A percentile compares a stretch with the other conserved stretches of the same genome.
Conservation (phyloP, 2,113 vertebrate genomes). For the Xenus cinereus region DNA sequence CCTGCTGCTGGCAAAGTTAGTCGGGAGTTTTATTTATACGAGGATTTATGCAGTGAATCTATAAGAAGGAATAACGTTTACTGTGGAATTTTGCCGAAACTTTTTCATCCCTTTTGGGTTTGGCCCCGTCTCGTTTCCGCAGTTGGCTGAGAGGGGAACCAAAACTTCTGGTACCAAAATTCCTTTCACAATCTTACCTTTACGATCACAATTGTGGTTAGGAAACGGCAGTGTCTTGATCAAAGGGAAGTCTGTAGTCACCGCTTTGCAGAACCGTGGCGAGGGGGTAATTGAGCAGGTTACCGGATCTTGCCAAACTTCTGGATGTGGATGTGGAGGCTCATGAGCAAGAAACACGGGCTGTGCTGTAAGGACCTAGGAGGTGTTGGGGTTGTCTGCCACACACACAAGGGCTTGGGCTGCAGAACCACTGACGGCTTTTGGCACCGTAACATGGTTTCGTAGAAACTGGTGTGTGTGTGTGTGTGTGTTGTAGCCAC, state of each 20-base stretch:
- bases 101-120: not conserved
- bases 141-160: not conserved
- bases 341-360: not conserved
- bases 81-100: not conserved
- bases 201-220: not conserved
- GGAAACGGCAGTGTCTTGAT: not conserved
- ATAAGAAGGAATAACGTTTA: not conserved
- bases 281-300: not conserved
- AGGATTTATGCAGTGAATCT: not conserved
- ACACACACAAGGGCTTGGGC: not conserved
- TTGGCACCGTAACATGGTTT: not conserved
- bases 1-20: not conserved
- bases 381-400: not conserved
- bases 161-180: not conserved
- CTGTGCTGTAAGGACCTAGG: not conserved
- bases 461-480: not conserved
- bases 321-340: not conserved
- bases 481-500: not conserved
- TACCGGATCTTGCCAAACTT: not conserved
- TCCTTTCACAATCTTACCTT: not conserved
- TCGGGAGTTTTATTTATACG: not conserved
- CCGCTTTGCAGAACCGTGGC: not conserved
- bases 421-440: conserved; percentile 19
- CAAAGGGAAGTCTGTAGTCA: not conserved
- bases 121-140: not conserved